Conservation (phyloP, 2,888 invertebrate species). For the Diploptera punctata region DNA sequence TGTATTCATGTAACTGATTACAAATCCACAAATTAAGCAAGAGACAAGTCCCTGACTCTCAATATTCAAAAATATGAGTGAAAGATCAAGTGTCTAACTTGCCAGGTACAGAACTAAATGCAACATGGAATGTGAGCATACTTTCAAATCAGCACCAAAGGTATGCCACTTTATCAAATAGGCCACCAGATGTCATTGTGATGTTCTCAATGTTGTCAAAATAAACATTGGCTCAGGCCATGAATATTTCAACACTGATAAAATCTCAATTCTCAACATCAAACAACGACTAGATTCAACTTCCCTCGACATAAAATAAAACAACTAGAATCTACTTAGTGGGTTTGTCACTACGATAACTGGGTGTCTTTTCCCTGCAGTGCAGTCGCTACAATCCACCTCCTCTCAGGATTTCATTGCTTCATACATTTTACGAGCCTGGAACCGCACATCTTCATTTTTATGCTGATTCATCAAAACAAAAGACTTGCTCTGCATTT, state of each 20-base stretch:
- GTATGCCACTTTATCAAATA: background rate
- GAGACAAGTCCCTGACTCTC: too few relatives aligned
- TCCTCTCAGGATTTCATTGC: constrained; percentile 48
- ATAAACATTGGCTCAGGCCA: background rate
- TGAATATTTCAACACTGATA: constrained; percentile 31
- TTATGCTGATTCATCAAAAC: constrained; percentile 52
- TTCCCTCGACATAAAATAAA: constrained; percentile 3
- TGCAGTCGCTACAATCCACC: constrained; percentile 26
- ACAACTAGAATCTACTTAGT: constrained; percentile 29
- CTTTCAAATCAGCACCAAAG: too few relatives aligned
- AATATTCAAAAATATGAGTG: too few relatives aligned
- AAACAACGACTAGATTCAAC: constrained; percentile 34
- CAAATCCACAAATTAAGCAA: too few relatives aligned
- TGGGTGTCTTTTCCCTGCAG: constrained; percentile 36
- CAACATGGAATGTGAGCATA: too few relatives aligned
- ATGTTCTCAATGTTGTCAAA: background rate
- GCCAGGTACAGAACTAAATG: too few relatives aligned
- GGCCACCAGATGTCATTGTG: constrained; percentile 11
- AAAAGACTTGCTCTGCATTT: constrained; percentile 52
- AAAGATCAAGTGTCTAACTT: too few relatives aligned
- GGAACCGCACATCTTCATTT: constrained; percentile 53
- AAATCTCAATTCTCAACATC: constrained; percentile 35
- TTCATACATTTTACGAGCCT: constrained; percentile 51
- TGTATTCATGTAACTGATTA: too few relatives aligned
- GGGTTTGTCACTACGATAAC: constrained; percentile 42